Evolutionary conservation across 2,113 vertebrate species (phyloP).

Genomic region (Tragulus kanchil): DNA sequence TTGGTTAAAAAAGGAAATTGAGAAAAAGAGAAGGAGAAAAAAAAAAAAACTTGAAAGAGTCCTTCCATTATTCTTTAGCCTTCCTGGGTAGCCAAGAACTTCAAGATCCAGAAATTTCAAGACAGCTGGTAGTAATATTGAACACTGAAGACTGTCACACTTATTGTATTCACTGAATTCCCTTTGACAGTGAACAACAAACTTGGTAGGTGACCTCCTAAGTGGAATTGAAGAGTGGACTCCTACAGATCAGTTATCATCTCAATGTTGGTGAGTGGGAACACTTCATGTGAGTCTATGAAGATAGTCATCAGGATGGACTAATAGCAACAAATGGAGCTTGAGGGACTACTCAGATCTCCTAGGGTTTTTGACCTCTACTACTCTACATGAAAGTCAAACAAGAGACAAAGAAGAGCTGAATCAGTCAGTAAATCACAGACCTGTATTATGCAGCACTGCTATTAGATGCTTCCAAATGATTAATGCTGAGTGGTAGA

Average conservation of each 20-base stretch:
- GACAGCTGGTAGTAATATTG: slow-evolving; percentile 94
- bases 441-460: slow-evolving; percentile 67
- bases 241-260: slow-evolving; percentile 95
- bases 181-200: slow-evolving; percentile 93
- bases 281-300: slow-evolving; percentile 88
- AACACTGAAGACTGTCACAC: slow-evolving; percentile 91
- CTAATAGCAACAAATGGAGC: slow-evolving; percentile 95
- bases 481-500: slow-evolving; percentile 81
- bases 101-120: slow-evolving; percentile 57
- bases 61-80: background rate
- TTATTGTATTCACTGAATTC: slow-evolving; percentile 96
- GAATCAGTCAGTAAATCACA: slow-evolving; percentile 91
- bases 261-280: slow-evolving; percentile 83
- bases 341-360: slow-evolving; percentile 69
- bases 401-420: slow-evolving; percentile 88
- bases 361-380: slow-evolving; percentile 88
- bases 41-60: slow-evolving; percentile 10
- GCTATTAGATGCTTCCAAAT: slow-evolving; percentile 77
- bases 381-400: slow-evolving; percentile 91
- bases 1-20: background rate
- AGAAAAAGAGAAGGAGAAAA: background rate
- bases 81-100: background rate
- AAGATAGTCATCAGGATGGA: slow-evolving; percentile 78
- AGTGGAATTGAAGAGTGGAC: slow-evolving; percentile 85
- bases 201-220: slow-evolving; percentile 89